A percentile compares a stretch with the other conserved stretches of the same genome.
Conservation (phyloP, 2,113 vertebrate species). For the Macaca fascicularis region T2T-MFA8v1.1 NC_088381.1:99335001-99335500, state of each 20-base stretch:
- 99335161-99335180: not conserved
- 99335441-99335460: too few relatives aligned
- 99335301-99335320: not conserved
- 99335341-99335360: constrained; percentile 9
- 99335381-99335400: not conserved
- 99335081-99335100: not conserved
- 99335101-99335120: constrained; percentile 17
- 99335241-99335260: not conserved
- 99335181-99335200: not conserved
- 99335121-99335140: not conserved
- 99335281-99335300: not conserved
- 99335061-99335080: constrained; percentile 1
- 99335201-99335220: not conserved
- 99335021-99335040: constrained; percentile 8
- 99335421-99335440: not conserved
- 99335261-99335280: not conserved
- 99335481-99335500: too few relatives aligned
- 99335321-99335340: not conserved
- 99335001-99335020: constrained; percentile 21
- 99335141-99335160: constrained; percentile 26
- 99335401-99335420: constrained; percentile 41
- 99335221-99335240: not conserved
- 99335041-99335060: not conserved
- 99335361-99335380: not conserved
- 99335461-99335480: too few relatives aligned